phyloP scores from a whole-genome alignment of 1,140 invertebrate species.

The Armadillidium nasatum region DNA sequence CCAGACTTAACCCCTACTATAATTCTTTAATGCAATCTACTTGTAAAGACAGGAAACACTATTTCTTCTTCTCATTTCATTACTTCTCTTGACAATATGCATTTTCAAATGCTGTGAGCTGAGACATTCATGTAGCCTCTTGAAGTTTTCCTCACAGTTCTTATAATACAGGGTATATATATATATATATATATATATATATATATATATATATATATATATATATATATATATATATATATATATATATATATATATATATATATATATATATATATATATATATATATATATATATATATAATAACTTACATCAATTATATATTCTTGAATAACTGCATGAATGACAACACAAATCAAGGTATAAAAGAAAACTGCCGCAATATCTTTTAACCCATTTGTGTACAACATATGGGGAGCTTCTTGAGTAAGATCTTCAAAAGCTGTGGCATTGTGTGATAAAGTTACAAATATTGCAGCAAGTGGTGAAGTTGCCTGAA shows the following conservation, averaged over 20 bases:
- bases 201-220: background rate
- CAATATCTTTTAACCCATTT: slow-evolving; percentile 32
- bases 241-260: background rate
- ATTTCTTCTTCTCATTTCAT: too few relatives aligned
- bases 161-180: too few relatives aligned
- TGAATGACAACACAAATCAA: slow-evolving; percentile 42
- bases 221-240: background rate
- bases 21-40: too few relatives aligned
- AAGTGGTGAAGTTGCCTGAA: slow-evolving; percentile 38
- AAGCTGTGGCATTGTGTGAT: slow-evolving; percentile 13
- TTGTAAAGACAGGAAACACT: too few relatives aligned
- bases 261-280: background rate
- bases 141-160: too few relatives aligned
- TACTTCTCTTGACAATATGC: too few relatives aligned
- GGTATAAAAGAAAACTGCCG: slow-evolving; percentile 41
- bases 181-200: too few relatives aligned
- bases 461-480: slow-evolving; percentile 40
- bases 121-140: too few relatives aligned
- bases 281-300: background rate
- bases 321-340: slow-evolving; percentile 42
- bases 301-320: slow-evolving; percentile 38
- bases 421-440: slow-evolving; percentile 8
- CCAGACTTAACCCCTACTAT: too few relatives aligned
- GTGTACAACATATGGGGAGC: slow-evolving; percentile 19
- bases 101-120: too few relatives aligned